Base-by-base conservation (phyloP, 2,113 vertebrate species). In the Crocuta crocuta region DNA sequence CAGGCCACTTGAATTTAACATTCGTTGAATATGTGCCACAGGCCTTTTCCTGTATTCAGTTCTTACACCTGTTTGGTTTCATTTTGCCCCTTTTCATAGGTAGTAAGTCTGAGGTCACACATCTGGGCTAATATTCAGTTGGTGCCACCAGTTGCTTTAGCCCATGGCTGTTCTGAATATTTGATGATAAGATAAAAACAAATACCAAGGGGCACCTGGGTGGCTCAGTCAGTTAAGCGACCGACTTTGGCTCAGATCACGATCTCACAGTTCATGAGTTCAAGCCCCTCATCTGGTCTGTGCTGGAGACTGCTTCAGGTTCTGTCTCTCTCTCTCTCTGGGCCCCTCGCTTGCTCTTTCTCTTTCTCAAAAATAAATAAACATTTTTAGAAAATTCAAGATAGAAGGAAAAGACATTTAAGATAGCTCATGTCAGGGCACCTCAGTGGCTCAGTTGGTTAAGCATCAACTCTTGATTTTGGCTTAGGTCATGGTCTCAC, bases 61-160 rank as follows among this genome's bases (percentile, higher is more conserved):
- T 93, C 91, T 89, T 55, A 78, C 19, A 91, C 66, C 58, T 93
- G 50, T 94, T 96, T 95, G 91, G 74, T 80, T 92, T 92, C 58
- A n/a, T 65, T 94, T 89, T 39, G 15, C 39, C 80, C 87, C 24
- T 33, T 48, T 89, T 89, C 88, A 80, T 13, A 65, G 39, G 63
- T 91, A 50, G 86, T 70, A 65, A 76, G 73, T 74, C 81, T 94
- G 55, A 84, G 92, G 48, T 63, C 66, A 43, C 53, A 73, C 21
- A 78, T 91, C 28, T 33, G 39, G 66, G 53, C 55, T 80, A 4
- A 65, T 58, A 88, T n/a, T 89, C 53, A 83, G 43, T 28, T 80
- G 48, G 31, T 76, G 39, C 68, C 9, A 82, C 31, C 28, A 87
- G 74, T 19, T 94, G 68, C 48, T 79, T 92, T 79, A 55, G 83